Evolutionary conservation across 2,113 vertebrate species (phyloP).

Genomic region (Pseudonaja textilis): DNA sequence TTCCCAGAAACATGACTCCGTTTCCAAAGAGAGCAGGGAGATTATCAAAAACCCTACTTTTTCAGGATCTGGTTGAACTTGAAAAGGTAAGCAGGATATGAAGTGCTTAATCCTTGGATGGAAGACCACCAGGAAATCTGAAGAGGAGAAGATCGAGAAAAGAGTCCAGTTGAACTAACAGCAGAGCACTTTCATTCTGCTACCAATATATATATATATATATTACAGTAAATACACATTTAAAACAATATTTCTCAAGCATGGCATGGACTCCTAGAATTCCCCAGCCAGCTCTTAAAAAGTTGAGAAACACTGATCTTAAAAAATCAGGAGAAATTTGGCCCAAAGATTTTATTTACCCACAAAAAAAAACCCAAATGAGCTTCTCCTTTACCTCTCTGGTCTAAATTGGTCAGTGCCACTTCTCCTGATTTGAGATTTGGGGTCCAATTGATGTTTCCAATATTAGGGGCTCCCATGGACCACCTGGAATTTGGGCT

Average conservation of each 20-base stretch:
- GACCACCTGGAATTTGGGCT: neutral
- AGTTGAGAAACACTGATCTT: neutral
- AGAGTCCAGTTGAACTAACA: neutral
- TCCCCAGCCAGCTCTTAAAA: neutral
- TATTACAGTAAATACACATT: neutral
- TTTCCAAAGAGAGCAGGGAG: neutral
- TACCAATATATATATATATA: too few species aligned
- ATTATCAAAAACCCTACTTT: neutral
- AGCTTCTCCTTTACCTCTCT: neutral
- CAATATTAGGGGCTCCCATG: neutral
- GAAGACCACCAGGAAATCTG: neutral
- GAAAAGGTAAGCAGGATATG: neutral
- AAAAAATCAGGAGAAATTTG: neutral
- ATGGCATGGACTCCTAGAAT: neutral
- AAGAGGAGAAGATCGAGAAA: neutral
- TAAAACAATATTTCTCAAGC: neutral
- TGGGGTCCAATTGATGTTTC: neutral
- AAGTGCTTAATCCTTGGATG: neutral
- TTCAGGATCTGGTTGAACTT: neutral
- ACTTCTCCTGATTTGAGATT: neutral
- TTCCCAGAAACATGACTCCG: neutral
- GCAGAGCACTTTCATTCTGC: neutral
- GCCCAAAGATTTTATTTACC: neutral
- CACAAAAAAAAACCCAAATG: neutral
- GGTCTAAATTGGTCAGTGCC: neutral